Base-by-base conservation (phyloP, 2,888 invertebrate genomes). In the Lottia gigantea region DNA sequence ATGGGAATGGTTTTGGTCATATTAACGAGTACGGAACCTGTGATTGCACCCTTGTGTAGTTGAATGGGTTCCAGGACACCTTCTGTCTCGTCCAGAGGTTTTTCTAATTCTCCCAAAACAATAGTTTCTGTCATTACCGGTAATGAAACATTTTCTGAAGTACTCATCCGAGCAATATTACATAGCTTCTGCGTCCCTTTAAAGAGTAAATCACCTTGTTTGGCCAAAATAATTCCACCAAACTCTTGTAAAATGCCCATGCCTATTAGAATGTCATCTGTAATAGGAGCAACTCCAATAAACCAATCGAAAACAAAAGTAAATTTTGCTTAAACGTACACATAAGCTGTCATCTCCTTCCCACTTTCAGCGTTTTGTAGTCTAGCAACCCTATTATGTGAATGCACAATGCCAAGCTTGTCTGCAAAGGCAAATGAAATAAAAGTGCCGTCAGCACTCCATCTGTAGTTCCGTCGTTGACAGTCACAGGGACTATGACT, bases 401-500 rank as follows among this genome's bases (percentile, higher is more conserved):
- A 11, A 14, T 23, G 19, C 23, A 12, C 19, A n/a, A 55, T 8
- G 55, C 23, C 23, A n/a, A 23, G 19, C 15, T 55, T 55, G n/a
- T n/a, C 14, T 23, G 55, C 55, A 55, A 23, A 55, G 55, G n/a
- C 55, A 55, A 55, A 23, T 55, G 55, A 55, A 23, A 55, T 23
- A 23, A 55, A n/a, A 14, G 55, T 55, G 19, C n/a, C 8, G 12
- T 55, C 55, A 23, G 55, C 55, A 23, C 23, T 23, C 55, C 4
- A 55, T 55, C 55, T 55, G 55, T 55, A n/a, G 11, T 19, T 0
- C 23, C 23, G 55, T 55, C n/a, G 55, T 55, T 23, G 12, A 55
- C 55, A n/a, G n/a, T 55, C 14, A 55, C 23, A 11, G 55, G 55
- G n/a, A 55, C 55, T 19, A 19, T n/a, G 19, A 55, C 19, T 11